Percentiles rank a stretch among this genome's conserved stretches.
Evolutionary conservation across 2,888 invertebrate species (phyloP).

Genomic region (Phoenoteleia sp.): DNA sequence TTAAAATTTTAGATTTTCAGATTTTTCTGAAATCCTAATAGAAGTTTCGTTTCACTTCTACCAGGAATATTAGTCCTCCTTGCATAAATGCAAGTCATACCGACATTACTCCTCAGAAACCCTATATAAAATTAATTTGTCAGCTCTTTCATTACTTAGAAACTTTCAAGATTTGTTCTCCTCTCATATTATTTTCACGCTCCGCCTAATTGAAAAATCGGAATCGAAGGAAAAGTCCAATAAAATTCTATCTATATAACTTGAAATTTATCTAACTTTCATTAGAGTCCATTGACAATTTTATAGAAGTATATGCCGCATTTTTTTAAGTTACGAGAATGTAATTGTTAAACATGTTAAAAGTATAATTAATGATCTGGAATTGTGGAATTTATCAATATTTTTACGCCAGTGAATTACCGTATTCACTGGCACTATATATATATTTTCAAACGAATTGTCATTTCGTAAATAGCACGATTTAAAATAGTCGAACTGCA

Average conservation of each 20-base stretch:
- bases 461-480: constrained; percentile 7
- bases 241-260: not conserved
- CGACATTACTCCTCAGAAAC: too few relatives aligned
- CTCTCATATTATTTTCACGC: constrained; percentile 5
- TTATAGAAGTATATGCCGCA: too few relatives aligned
- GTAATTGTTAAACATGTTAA: too few relatives aligned
- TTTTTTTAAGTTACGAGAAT: too few relatives aligned
- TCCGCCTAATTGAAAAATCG: constrained; percentile 1
- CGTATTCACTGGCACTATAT: too few relatives aligned
- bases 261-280: not conserved
- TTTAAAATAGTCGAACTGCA: constrained; percentile 26
- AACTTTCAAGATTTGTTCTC: constrained; percentile 1
- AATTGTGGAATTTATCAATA: not conserved
- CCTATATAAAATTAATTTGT: not conserved
- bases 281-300: not conserved
- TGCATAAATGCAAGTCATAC: too few relatives aligned
- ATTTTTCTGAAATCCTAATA: too few relatives aligned
- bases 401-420: constrained; percentile 1
- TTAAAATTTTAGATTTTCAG: too few relatives aligned
- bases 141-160: not conserved
- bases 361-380: too few relatives aligned
- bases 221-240: not conserved
- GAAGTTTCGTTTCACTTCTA: too few relatives aligned
- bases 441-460: constrained; percentile 11
- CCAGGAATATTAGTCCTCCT: too few relatives aligned